Base-by-base conservation (phyloP, 2,888 invertebrate species). In the Idaea biselata region DNA sequence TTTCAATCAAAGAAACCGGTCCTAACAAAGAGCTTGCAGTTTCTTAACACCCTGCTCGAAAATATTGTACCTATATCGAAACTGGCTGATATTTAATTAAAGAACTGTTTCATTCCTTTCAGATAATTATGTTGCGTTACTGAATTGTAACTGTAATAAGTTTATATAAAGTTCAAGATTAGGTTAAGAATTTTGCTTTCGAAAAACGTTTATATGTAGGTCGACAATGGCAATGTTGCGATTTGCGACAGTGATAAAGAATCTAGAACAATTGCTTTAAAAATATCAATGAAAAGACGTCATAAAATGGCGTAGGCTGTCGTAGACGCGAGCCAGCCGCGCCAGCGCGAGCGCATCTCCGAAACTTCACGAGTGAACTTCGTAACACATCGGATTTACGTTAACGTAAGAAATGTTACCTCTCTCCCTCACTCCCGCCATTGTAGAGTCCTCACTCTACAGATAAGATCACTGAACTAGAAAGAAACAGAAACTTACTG, bases 391-490 rank as follows among this genome's bases (percentile, higher is more conserved):
- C 44, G 56, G 64, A 66, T 65, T 73, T 73, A 66, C 61, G 72
- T 72, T 76, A 74, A 74, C 75, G 70, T 78, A 76, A 79, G 77
- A 77, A 76, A 73, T 69, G 63, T 71, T 68, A 67, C 66, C 78
- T 73, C 18, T 86, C 86, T 80, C 81, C 25, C 81, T 86, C 83
- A 16, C 71, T 78, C 86, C 76, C 66, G 68, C 70, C 67, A 75
- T 73, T 72, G 71, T 71, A 77, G 80, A 81, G n/a, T n/a, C n/a
- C n/a, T n/a, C n/a, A n/a, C 77, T 80, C 80, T 77, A 76, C 77
- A 80, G 82, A 85, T 86, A 83, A 84, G 89, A 90, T 88, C 88
- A 87, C 79, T 88, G 89, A 91, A 91, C 88, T 82, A 84, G 86
- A 90, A 88, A 87, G 88, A 85, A 88, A 89, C 88, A 88, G 82